phyloP scores from a whole-genome alignment of 1,140 invertebrate genomes.

The Eupeodes corollae region DNA sequence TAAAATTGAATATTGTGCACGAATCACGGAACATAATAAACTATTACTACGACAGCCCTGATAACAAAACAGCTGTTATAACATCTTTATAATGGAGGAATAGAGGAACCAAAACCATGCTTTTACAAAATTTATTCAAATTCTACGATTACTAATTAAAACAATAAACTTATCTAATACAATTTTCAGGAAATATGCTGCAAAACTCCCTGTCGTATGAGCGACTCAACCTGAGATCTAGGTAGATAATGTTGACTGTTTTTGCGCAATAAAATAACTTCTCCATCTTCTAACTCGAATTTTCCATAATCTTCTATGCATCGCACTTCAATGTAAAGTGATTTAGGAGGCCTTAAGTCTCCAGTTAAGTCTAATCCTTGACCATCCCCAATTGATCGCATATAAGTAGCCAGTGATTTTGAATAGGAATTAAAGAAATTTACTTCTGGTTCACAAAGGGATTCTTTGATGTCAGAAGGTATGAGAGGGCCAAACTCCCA shows the following conservation, averaged over 20 bases:
- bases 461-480: constrained; percentile 69
- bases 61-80: too few species aligned
- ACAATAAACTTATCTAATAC: too few species aligned
- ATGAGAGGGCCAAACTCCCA: constrained; percentile 91
- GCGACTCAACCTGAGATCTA: constrained; percentile 74
- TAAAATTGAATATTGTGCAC: too few species aligned
- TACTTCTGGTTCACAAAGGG: constrained; percentile 69
- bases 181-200: constrained; percentile 55
- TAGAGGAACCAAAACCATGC: too few species aligned
- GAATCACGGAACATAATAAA: too few species aligned
- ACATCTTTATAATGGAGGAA: too few species aligned
- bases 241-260: constrained; percentile 87
- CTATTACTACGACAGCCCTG: too few species aligned
- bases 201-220: constrained; percentile 85
- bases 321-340: constrained; percentile 81
- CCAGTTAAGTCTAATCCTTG: constrained; percentile 77
- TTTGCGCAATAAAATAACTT: constrained; percentile 76
- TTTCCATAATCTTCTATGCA: constrained; percentile 86
- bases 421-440: constrained; percentile 84
- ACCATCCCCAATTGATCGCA: constrained; percentile 72
- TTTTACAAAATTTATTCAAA: too few species aligned
- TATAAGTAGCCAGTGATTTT: constrained; percentile 75
- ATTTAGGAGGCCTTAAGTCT: constrained; percentile 84
- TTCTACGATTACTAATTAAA: too few species aligned
- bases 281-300: constrained; percentile 87